phyloP scores from a whole-genome alignment of 2,888 invertebrate genomes.

The Crocallis elinguaria region DNA sequence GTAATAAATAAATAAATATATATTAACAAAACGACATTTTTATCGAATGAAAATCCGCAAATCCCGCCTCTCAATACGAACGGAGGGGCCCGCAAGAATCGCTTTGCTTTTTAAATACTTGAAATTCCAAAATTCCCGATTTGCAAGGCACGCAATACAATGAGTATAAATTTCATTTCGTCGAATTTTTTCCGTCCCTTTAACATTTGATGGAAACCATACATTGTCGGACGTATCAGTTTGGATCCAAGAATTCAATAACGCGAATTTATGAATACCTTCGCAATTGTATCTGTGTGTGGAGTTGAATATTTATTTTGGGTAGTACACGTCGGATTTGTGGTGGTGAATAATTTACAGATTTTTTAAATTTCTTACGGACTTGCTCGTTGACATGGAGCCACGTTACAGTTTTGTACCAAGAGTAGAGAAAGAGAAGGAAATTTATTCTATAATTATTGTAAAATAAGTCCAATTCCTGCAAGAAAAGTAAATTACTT shows the following conservation, averaged over 20 bases:
- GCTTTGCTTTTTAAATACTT: constrained; percentile 68
- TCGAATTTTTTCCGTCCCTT: constrained; percentile 61
- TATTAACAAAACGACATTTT: constrained; percentile 21
- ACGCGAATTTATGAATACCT: constrained; percentile 50
- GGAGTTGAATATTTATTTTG: constrained; percentile 9
- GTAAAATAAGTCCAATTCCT: too few relatives aligned
- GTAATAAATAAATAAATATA: too few relatives aligned
- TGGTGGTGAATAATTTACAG: neutral
- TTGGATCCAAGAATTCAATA: constrained; percentile 54
- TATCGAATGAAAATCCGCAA: constrained; percentile 32
- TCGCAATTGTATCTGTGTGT: constrained; percentile 32
- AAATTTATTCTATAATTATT: too few relatives aligned
- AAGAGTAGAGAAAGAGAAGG: too few relatives aligned
- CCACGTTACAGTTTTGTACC: too few relatives aligned
- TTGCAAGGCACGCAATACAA: constrained; percentile 72
- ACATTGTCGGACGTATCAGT: constrained; percentile 47
- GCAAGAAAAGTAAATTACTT: too few relatives aligned
- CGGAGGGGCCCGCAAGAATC: constrained; percentile 44
- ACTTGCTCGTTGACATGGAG: neutral
- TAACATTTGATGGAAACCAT: constrained; percentile 50
- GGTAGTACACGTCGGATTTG: neutral
- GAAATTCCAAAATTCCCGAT: constrained; percentile 71
- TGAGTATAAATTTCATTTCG: constrained; percentile 71
- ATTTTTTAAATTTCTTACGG: constrained; percentile 2
- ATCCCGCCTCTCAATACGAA: constrained; percentile 57